Evolutionary conservation across 1,140 invertebrate species (phyloP), one percentile per base, ranked within the genome.

Genomic region (Drosophila melanogaster): DNA sequence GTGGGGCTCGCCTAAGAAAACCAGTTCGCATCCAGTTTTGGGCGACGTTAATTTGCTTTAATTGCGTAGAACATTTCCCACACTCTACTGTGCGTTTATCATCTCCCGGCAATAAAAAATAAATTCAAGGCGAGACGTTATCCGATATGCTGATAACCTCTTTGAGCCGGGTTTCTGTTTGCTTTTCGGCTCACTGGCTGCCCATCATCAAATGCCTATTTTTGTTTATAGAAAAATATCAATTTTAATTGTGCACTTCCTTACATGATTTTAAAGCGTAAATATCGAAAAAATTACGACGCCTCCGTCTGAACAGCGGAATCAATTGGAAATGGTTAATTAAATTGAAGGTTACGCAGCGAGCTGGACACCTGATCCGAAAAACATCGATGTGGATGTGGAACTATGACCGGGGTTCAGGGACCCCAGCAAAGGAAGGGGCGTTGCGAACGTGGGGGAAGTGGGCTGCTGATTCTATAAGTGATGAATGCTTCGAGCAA

Each of bases 241-340:
- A 86, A 83, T 77, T 79, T 81, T 65, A 86, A 86, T 87, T 83
- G 76, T 76, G 41, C 47, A 83, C 77, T 86, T 87, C 83, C 83
- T 86, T n/a, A n/a, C 83, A 86, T 84, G 83, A 89, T 79, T 89
- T 77, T 71, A 46, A 50, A 67, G 57, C 50, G 70, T 67, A 67
- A 67, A 67, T 62, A 76, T 79, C 61, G 65, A 30, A 35, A 24
- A 35, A 50, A 59, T 53, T 47, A 49, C 37, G 33, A 15, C 17
- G 24, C 35, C 30, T 40, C 37, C 49, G 55, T 54, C 55, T 70
- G 69, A 41, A 17, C 15, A 26, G n/a, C 59, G 24, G 43, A 57
- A 44, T 66, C 38, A 76, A 79, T 80, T 54, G 41, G 47, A 44
- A 57, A 56, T 55, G 70, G 43, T 50, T 56, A 75, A 37, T 47